These are phyloP conservation scores for Fregetta grallaria DNA, from an alignment of 2,113 vertebrate genomes.

Conservation along the genomic window DNA sequence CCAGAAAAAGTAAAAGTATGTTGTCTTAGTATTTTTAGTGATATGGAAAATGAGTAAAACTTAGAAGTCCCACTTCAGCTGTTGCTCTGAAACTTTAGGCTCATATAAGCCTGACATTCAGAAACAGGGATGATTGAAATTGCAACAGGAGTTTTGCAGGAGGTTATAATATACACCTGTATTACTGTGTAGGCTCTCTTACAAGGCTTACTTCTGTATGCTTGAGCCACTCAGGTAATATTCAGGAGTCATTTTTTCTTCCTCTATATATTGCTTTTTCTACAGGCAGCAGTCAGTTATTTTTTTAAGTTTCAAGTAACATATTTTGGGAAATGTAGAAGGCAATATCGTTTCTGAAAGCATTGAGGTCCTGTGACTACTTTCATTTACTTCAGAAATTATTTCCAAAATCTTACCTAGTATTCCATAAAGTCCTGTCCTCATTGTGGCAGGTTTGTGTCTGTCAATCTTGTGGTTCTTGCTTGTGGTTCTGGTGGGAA, in stretches of 20 bases:
- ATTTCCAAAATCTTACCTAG: background rate
- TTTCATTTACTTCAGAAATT: background rate
- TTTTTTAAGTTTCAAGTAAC: background rate
- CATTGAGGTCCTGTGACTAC: background rate
- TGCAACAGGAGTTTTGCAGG: background rate
- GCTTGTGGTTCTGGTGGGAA: background rate
- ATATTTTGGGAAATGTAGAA: background rate
- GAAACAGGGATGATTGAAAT: background rate
- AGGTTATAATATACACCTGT: background rate
- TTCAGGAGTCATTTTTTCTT: background rate
- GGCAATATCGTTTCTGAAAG: background rate
- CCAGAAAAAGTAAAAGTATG: background rate
- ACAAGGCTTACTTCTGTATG: background rate
- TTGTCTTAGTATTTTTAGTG: background rate
- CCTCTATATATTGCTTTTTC: background rate
- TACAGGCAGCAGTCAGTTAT: rapidly evolving
- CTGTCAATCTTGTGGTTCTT: background rate
- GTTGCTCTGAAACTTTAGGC: background rate
- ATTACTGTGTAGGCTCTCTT: background rate
- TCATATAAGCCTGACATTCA: background rate
- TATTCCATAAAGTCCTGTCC: background rate
- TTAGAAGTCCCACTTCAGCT: background rate
- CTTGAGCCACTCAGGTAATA: background rate
- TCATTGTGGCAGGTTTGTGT: background rate
- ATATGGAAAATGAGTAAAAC: background rate